A percentile compares a stretch with the other conserved stretches of the same genome.
phyloP scores from a whole-genome alignment of 2,113 vertebrate genomes.

The Ictidomys tridecemlineatus region DNA sequence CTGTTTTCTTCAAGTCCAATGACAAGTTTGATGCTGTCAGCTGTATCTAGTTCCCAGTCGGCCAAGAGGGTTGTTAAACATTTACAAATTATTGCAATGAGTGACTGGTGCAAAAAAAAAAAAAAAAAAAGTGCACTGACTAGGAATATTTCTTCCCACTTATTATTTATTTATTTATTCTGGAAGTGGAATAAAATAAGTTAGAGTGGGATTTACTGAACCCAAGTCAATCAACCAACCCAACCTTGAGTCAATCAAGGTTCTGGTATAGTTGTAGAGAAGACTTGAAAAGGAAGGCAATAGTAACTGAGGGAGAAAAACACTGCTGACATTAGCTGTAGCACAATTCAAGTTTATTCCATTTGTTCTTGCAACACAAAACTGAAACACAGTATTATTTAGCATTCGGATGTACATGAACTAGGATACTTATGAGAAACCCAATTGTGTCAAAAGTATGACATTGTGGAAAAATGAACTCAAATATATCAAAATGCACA shows the following conservation, averaged over 20 bases:
- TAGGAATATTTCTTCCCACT: neutral
- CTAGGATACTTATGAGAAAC: constrained; percentile 86
- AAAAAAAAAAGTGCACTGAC: neutral
- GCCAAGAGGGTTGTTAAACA: neutral
- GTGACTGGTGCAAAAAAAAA: neutral
- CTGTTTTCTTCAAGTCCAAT: neutral
- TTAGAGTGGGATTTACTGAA: neutral
- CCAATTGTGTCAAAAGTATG: constrained; percentile 87
- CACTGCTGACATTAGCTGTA: constrained; percentile 71
- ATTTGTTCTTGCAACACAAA: constrained; percentile 92
- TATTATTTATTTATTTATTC: neutral
- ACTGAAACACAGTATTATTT: constrained; percentile 90
- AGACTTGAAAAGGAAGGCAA: neutral
- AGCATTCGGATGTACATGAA: constrained; percentile 89
- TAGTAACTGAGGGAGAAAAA: constrained; percentile 24
- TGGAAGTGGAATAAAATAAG: neutral
- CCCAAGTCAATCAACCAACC: too few species aligned
- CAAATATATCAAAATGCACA: constrained; percentile 90
- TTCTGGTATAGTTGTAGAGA: neutral
- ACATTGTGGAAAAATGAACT: constrained; percentile 87
- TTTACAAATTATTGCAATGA: neutral
- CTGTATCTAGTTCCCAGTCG: neutral
- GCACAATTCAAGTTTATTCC: constrained; percentile 93
- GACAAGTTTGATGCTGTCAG: neutral
- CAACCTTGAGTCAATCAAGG: neutral